Evolutionary conservation across 2,113 vertebrate species (phyloP).

Genomic region (Cricetomys ansorgei): DNA sequence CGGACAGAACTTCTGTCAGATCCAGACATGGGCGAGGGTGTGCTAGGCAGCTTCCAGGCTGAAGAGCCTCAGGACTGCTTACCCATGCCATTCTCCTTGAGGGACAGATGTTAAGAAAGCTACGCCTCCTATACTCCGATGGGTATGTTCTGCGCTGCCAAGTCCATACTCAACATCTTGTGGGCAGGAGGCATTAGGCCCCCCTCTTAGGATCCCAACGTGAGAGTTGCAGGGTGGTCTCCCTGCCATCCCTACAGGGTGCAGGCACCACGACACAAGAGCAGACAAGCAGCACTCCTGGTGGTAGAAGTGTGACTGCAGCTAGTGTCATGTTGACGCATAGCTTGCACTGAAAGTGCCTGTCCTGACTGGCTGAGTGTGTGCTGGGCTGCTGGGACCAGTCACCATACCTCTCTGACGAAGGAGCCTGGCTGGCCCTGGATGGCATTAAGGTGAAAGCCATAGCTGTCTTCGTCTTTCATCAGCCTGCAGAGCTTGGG

Average conservation of each 20-base stretch:
- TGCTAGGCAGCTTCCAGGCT: neutral
- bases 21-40: neutral
- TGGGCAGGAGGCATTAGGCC: neutral
- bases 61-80: neutral
- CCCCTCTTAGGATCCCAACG: neutral
- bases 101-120: neutral
- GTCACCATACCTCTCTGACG: constrained; percentile 90
- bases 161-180: neutral
- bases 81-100: neutral
- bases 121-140: neutral
- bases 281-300: neutral
- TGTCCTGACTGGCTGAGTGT: neutral
- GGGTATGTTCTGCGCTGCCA: neutral
- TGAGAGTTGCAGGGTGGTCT: neutral
- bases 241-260: neutral
- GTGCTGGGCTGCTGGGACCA: neutral
- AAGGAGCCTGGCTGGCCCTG: constrained; percentile 89
- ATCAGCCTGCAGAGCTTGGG: constrained; percentile 93
- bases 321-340: neutral
- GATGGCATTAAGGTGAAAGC: constrained; percentile 94
- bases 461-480: constrained; percentile 90
- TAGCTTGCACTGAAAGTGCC: neutral
- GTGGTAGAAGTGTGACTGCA: neutral
- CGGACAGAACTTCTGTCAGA: constrained; percentile 25
- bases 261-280: neutral